These are phyloP conservation scores for Glossophaga mutica DNA, from an alignment of 2,797 vertebrate genomes.

Conservation along the genomic window DNA sequence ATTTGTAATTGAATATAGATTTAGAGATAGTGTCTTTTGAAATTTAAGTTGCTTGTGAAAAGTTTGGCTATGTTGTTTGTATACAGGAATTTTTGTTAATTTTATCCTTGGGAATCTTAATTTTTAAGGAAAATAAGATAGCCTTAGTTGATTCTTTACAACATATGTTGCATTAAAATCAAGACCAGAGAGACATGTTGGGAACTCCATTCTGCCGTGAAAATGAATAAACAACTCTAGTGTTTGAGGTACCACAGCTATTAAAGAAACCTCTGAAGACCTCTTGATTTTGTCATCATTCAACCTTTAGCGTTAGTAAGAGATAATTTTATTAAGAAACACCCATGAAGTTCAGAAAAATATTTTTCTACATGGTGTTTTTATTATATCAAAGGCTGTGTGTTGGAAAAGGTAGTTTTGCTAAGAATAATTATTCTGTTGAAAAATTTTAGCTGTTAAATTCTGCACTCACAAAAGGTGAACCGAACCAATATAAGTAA, in stretches of 20 bases:
- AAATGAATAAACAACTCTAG: not conserved
- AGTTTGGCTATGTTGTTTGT: not conserved
- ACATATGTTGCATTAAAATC: not conserved
- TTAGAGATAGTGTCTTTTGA: not conserved
- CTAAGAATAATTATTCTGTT: not conserved
- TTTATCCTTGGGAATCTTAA: not conserved
- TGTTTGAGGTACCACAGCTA: not conserved
- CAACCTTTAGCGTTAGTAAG: not conserved
- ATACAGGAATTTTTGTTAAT: not conserved
- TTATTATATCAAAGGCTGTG: not conserved
- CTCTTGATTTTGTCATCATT: not conserved
- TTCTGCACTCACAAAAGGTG: not conserved
- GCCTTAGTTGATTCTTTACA: not conserved
- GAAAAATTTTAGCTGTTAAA: not conserved
- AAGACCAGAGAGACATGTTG: not conserved
- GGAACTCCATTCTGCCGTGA: not conserved
- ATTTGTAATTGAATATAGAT: not conserved
- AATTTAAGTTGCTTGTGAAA: not conserved
- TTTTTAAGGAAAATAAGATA: not conserved
- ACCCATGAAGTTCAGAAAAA: not conserved
- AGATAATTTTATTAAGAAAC: not conserved
- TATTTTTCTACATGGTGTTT: not conserved
- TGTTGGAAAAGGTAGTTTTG: not conserved
- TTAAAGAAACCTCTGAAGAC: conserved; percentile 21
- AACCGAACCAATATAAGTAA: not conserved